These are phyloP conservation scores for Danio kyathit DNA, from an alignment of 2,797 vertebrate genomes.

Conservation along the genomic window DNA sequence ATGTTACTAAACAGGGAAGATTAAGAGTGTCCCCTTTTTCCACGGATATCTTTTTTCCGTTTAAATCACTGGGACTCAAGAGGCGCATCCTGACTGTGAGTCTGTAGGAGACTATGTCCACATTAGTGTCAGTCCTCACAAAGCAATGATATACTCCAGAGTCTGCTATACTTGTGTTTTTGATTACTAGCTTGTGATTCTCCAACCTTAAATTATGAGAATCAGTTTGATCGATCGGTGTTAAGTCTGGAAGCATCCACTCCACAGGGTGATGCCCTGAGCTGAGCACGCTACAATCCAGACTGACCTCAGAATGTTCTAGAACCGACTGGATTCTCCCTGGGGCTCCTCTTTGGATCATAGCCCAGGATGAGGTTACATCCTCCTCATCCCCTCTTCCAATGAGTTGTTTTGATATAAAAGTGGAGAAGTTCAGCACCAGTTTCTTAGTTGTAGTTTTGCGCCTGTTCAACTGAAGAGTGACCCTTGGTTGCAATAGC, in stretches of 20 bases:
- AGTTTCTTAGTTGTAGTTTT: constrained; percentile 83
- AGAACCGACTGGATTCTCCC: constrained; percentile 72
- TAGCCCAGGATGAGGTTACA: constrained; percentile 72
- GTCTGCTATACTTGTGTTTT: constrained; percentile 75
- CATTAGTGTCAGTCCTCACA: constrained; percentile 70
- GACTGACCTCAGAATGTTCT: constrained; percentile 73
- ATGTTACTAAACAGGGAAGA: constrained; percentile 78
- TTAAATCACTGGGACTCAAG: constrained; percentile 76
- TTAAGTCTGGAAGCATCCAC: constrained; percentile 83
- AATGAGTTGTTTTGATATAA: constrained; percentile 72
- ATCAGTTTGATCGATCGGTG: constrained; percentile 69
- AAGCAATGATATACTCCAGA: constrained; percentile 83
- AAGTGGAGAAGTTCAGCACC: constrained; percentile 80
- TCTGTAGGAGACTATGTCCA: constrained; percentile 77
- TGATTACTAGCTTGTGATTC: constrained; percentile 74
- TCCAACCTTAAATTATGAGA: constrained; percentile 69
- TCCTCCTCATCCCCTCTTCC: constrained; percentile 59
- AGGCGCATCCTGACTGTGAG: constrained; percentile 77
- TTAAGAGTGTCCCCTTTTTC: constrained; percentile 69
- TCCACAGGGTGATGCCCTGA: constrained; percentile 72
- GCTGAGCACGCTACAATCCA: constrained; percentile 74
- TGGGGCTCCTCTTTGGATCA: constrained; percentile 71
- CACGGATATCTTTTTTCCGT: constrained; percentile 76
- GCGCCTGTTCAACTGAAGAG: constrained; percentile 79
- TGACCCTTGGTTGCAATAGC: constrained; percentile 81